phyloP scores from a whole-genome alignment of 2,888 invertebrate genomes.

The Halictus quadricinctus region DNA sequence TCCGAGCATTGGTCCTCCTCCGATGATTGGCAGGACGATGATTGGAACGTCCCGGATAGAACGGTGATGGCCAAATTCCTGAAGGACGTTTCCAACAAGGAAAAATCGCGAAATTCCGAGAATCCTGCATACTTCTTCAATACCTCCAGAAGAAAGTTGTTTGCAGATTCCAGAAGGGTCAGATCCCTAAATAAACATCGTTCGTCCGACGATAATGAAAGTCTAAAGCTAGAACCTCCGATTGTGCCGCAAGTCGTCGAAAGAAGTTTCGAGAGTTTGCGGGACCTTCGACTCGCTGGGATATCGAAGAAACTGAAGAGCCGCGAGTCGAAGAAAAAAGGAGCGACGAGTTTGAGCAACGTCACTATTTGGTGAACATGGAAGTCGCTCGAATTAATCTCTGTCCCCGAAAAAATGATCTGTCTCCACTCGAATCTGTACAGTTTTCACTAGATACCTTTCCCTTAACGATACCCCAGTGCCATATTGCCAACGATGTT shows the following conservation, averaged over 20 bases:
- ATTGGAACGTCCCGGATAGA: constrained; percentile 1
- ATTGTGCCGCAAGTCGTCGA: constrained; percentile 85
- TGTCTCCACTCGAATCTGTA: not conserved
- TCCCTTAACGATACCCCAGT: not conserved
- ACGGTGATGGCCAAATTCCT: constrained; percentile 47
- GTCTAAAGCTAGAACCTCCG: constrained; percentile 85
- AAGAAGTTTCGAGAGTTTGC: constrained; percentile 84
- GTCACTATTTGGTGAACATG: constrained; percentile 66
- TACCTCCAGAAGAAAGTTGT: constrained; percentile 38
- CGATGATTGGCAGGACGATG: constrained; percentile 56
- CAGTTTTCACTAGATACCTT: not conserved
- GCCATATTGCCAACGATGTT: constrained; percentile 46
- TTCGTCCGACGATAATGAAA: constrained; percentile 49
- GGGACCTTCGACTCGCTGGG: constrained; percentile 38
- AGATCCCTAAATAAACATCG: constrained; percentile 9
- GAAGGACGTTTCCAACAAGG: constrained; percentile 32
- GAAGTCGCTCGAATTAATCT: not conserved
- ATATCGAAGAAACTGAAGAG: constrained; percentile 30
- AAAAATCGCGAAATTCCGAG: constrained; percentile 27
- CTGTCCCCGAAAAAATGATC: not conserved
- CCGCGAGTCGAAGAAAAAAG: constrained; percentile 20
- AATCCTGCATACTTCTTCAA: constrained; percentile 29
- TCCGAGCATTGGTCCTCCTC: constrained; percentile 39
- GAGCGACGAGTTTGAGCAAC: constrained; percentile 55
- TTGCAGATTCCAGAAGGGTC: not conserved